Base-by-base conservation (phyloP, 2,113 vertebrate genomes). In the Nyctereutes procyonoides region DNA sequence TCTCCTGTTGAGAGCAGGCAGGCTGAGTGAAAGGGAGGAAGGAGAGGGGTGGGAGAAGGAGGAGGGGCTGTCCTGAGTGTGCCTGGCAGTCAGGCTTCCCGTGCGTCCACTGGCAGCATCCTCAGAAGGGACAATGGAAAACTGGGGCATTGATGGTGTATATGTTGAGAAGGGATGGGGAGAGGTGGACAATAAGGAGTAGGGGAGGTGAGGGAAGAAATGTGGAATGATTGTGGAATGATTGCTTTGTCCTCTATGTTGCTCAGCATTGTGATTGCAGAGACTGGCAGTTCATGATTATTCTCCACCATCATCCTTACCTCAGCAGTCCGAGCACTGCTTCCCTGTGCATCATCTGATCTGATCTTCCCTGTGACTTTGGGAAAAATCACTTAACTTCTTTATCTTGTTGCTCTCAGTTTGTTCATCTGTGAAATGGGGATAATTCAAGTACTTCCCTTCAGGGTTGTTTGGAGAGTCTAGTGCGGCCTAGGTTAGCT, bases 1-100 rank as follows among this genome's bases (percentile, higher is more conserved):
- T 94, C 94, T 97, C 86, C 95, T 93, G 88, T 95, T 95, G 84
- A n/a, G 55, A 86, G 91, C 87, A 76, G 71, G 84, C 69, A 48
- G 76, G 79, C 43, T 51, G 82, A 55, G 55, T 11, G 71, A 81
- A 82, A 69, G 79, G 22, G 86, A 62, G 74, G 85, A 43, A 69
- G 67, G 30, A 19, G 28, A 0, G 15, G 56, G 24, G 30, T 20
- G 17, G 43, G 71, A 35, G 30, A 35, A 32, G 32, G 73, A 55
- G 51, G 26, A 55, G 35, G 30, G 10, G 48, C 8, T 55, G 56
- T 79, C 81, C 76, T 8, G 81, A 32, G 16, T 2, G 2, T 8
- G 15, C 35, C 73, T 20, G 11, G 60, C n/a, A 2, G 35, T 26
- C n/a, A 2, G 0, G 30, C 48, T 1, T 22, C 69, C 63, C 7